A percentile compares a stretch with the other conserved stretches of the same genome.
These are phyloP conservation scores for Orcinus orca DNA, from an alignment of 2,113 vertebrate genomes.

Conservation along the genomic window DNA sequence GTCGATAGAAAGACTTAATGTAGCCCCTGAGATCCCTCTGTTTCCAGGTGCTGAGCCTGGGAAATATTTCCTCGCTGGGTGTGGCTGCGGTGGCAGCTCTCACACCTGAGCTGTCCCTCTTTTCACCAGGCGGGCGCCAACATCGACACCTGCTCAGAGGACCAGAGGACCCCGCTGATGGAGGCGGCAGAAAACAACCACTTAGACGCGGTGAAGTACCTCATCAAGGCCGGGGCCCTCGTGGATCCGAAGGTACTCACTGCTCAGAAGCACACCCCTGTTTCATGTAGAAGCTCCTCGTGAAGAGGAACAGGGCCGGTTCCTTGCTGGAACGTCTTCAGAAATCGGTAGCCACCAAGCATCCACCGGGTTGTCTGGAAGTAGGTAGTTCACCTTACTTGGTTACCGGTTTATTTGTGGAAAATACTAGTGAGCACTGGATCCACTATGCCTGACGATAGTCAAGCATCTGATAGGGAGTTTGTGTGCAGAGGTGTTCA, in stretches of 20 bases:
- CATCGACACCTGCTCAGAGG: slow-evolving; percentile 94
- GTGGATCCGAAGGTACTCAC: slow-evolving; percentile 90
- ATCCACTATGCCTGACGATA: rapidly evolving
- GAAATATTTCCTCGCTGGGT: rapidly evolving
- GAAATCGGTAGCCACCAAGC: rapidly evolving
- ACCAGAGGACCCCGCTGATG: slow-evolving; percentile 96
- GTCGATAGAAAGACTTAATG: not conserved
- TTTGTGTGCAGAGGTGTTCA: rapidly evolving
- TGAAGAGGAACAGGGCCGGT: not conserved
- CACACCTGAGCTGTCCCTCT: not conserved
- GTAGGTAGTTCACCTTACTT: too few species aligned
- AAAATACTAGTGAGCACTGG: rapidly evolving
- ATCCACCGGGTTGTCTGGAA: not conserved
- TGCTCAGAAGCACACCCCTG: rapidly evolving
- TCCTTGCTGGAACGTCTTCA: not conserved
- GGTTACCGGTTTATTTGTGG: not conserved
- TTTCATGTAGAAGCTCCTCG: not conserved
- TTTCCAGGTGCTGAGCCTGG: rapidly evolving
- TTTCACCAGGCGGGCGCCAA: slow-evolving; percentile 92
- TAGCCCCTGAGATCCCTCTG: rapidly evolving
- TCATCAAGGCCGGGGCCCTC: slow-evolving; percentile 94
- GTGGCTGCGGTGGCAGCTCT: rapidly evolving
- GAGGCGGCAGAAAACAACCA: slow-evolving; percentile 96
- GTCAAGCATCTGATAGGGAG: rapidly evolving
- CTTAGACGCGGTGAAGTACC: slow-evolving; percentile 94